phyloP scores from a whole-genome alignment of 1,140 invertebrate species.

The Rhynchophorus ferrugineus region DNA sequence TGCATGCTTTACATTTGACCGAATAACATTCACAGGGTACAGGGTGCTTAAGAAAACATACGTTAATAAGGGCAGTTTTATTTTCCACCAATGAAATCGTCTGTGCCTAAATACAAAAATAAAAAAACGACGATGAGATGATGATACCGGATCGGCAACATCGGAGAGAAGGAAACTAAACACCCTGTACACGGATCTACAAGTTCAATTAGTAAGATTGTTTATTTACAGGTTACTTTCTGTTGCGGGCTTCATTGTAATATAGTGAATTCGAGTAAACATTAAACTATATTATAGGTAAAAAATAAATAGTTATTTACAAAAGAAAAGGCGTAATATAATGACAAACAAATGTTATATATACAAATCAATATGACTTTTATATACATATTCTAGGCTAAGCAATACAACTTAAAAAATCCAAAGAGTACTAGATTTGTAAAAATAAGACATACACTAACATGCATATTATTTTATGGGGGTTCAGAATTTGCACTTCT shows the following conservation, averaged over 20 bases:
- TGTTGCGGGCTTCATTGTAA: neutral
- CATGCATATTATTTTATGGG: conserved; percentile 12
- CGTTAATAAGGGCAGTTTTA: conserved; percentile 21
- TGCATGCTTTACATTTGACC: neutral
- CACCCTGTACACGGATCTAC: conserved; percentile 18
- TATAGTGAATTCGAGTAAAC: conserved; percentile 1
- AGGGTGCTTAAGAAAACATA: neutral
- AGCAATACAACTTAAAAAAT: conserved; percentile 16
- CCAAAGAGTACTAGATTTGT: conserved; percentile 17
- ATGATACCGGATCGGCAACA: too few species aligned
- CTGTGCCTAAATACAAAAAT: conserved; percentile 18
- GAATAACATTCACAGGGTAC: neutral
- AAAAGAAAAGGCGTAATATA: conserved; percentile 20
- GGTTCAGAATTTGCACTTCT: neutral
- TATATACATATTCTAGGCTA: conserved; percentile 26
- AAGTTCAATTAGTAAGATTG: conserved; percentile 8
- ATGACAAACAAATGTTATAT: conserved; percentile 16
- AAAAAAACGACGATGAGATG: conserved; percentile 10
- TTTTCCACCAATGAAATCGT: conserved; percentile 21
- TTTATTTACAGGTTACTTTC: conserved; percentile 11
- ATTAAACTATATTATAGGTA: conserved; percentile 6
- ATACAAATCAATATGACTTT: conserved; percentile 25
- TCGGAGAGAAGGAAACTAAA: conserved; percentile 16
- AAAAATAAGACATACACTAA: conserved; percentile 21
- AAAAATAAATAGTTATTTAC: conserved; percentile 29